A percentile compares a stretch with the other conserved stretches of the same genome.
phyloP scores from a whole-genome alignment of 2,888 invertebrate species.

The Lordiphosa andalusiaca region DNA sequence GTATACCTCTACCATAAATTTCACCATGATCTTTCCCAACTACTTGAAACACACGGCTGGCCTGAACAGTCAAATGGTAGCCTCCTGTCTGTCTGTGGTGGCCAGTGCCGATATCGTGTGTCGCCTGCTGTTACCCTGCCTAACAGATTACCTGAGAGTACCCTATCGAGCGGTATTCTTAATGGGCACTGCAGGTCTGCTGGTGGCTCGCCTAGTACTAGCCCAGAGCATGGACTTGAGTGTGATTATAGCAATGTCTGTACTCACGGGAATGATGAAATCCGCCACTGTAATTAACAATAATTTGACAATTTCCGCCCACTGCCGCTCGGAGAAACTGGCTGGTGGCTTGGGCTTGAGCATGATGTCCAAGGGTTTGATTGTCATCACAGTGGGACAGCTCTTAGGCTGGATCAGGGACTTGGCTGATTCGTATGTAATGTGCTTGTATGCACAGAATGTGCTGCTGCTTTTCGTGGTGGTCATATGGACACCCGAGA shows the following conservation, averaged over 20 bases:
- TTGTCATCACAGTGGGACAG: slow-evolving; percentile 85
- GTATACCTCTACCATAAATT: slow-evolving; percentile 86
- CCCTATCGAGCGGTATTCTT: slow-evolving; percentile 84
- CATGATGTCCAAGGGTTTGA: slow-evolving; percentile 86
- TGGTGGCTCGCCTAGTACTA: slow-evolving; percentile 82
- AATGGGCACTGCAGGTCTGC: slow-evolving; percentile 83
- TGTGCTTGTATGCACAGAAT: slow-evolving; percentile 85
- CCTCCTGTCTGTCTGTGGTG: slow-evolving; percentile 86
- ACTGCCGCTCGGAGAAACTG: slow-evolving; percentile 83
- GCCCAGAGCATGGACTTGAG: slow-evolving; percentile 82
- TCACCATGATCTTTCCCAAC: slow-evolving; percentile 86
- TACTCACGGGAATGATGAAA: slow-evolving; percentile 86
- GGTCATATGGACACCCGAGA: slow-evolving; percentile 83
- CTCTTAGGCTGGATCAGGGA: slow-evolving; percentile 85
- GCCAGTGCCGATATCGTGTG: slow-evolving; percentile 85
- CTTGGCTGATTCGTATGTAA: slow-evolving; percentile 83
- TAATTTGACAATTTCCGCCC: slow-evolving; percentile 86
- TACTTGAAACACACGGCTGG: slow-evolving; percentile 81
- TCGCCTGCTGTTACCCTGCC: slow-evolving; percentile 84
- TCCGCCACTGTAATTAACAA: slow-evolving; percentile 88
- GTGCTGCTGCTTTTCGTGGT: slow-evolving; percentile 82
- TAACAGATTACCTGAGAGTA: slow-evolving; percentile 84
- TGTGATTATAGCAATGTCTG: slow-evolving; percentile 82
- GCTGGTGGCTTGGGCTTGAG: slow-evolving; percentile 87
- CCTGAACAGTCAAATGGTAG: slow-evolving; percentile 82